These are phyloP conservation scores for Acanthosepion pharaonis DNA, from an alignment of 2,888 invertebrate genomes.

Conservation along the genomic window DNA sequence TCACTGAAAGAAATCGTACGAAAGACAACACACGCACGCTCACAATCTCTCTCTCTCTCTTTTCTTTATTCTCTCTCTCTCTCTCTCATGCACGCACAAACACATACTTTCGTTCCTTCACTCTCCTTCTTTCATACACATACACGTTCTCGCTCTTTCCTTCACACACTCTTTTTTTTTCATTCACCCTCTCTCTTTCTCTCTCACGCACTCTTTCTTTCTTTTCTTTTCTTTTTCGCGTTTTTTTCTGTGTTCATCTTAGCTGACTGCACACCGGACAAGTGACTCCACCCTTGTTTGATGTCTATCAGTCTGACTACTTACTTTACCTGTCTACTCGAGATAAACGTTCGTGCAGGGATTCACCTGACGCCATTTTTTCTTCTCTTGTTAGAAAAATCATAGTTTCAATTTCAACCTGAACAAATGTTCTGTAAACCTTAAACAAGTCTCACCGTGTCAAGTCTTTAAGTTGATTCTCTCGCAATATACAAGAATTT, in stretches of 20 bases:
- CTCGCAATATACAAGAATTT: no score
- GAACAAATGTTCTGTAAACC: no score
- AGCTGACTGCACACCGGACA: background rate
- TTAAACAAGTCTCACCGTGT: no score
- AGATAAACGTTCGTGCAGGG: background rate
- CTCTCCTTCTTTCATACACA: background rate
- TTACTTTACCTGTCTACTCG: background rate
- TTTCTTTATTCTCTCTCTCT: background rate
- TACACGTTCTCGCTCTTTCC: background rate
- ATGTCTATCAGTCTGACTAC: background rate
- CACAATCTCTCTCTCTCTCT: no score
- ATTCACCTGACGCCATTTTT: background rate
- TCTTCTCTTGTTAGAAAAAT: background rate
- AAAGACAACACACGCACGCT: background rate
- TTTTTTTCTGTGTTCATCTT: background rate
- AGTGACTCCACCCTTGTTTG: background rate
- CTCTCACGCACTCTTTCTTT: no score
- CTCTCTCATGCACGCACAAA: background rate
- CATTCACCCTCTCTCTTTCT: background rate
- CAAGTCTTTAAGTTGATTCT: no score
- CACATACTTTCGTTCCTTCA: background rate
- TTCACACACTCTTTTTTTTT: background rate
- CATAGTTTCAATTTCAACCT: no score
- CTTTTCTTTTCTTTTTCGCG: no score
- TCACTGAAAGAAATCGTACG: background rate